Conservation (phyloP, 2,888 invertebrate genomes). For the Tromatobia lineatoria region DNA sequence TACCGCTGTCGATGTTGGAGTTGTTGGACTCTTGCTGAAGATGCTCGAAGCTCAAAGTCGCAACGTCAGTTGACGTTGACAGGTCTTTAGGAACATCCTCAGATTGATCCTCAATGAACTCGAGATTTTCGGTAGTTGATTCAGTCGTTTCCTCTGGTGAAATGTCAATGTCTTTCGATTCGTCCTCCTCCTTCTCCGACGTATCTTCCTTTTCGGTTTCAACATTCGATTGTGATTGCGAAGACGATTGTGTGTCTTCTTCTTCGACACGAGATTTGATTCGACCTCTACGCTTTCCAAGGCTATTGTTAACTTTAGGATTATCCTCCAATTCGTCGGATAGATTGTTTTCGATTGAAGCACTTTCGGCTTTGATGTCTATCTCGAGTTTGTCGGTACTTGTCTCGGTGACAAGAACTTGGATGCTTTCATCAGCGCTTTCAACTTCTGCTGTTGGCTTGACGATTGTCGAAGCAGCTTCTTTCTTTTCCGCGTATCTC, state of each 20-base stretch:
- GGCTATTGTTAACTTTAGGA: slow-evolving; percentile 48
- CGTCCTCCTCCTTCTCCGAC: slow-evolving; percentile 24
- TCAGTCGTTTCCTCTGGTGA: slow-evolving; percentile 18
- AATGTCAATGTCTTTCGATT: neutral
- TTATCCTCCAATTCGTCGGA: slow-evolving; percentile 25
- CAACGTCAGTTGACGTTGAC: slow-evolving; percentile 54
- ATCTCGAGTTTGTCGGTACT: slow-evolving; percentile 31
- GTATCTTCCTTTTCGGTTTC: slow-evolving; percentile 43
- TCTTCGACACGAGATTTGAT: slow-evolving; percentile 49
- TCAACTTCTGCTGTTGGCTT: slow-evolving; percentile 25
- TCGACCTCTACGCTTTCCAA: slow-evolving; percentile 60
- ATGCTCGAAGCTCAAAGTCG: slow-evolving; percentile 76
- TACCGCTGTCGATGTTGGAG: slow-evolving; percentile 83
- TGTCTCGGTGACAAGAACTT: slow-evolving; percentile 45
- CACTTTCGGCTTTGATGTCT: slow-evolving; percentile 42
- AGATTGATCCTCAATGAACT: neutral
- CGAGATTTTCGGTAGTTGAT: slow-evolving; percentile 19
- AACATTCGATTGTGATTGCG: slow-evolving; percentile 3
- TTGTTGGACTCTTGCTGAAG: slow-evolving; percentile 81
- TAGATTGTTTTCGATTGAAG: slow-evolving; percentile 35
- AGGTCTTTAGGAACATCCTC: slow-evolving; percentile 12
- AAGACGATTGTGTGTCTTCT: slow-evolving; percentile 37
- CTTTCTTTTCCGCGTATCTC: slow-evolving; percentile 75
- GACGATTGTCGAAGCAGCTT: neutral
- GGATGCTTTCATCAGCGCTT: slow-evolving; percentile 1